Evolutionary conservation across 2,113 vertebrate genomes (phyloP), one percentile per base, ranked within the genome.

Genomic region (Lasiurus borealis): DNA sequence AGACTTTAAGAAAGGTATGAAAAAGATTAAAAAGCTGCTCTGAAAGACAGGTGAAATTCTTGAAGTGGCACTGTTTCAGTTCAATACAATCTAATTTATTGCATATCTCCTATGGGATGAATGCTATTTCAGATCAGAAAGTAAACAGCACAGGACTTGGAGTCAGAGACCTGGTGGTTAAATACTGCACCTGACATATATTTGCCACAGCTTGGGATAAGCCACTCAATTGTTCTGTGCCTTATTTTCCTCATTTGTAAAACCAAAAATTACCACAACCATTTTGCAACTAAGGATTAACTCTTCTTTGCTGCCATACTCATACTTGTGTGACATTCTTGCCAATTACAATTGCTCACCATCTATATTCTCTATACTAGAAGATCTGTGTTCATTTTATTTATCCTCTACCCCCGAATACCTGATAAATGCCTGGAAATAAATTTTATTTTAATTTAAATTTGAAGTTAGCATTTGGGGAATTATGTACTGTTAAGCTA

Each of bases 371-470:
- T 87, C 8, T 48, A 68, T 68, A 0, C 48, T 80, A 19, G 84
- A 72, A 85, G 16, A 46, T 73, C 16, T 94, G 21, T 64, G 34
- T 84, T 73, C 12, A 66, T 84, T 81, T 92, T 64, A 0, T 75
- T 92, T 86, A 80, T 92, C 12, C 27, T 71, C 2, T 78, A 62
- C 34, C 44, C 3, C 19, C 29, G 68, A 48, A 48, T 69, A 80
- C 40, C 66, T 91, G n/a, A 40, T 19, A 90, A 44, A 78, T 80
- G 11, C 40, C 69, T 76, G 21, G 23, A 73, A 90, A 84, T 83
- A 95, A 77, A 59, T 57, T 19, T 83, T 86, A 86, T 34, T 86
- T 86, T 7, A 48, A 92, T 92, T 92, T 87, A 86, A 76, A 94
- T 73, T 94, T 91, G 12, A 73, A 77, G n/a, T 73, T 92, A 92